These are phyloP conservation scores for Nipponacmea schrenckii DNA, from an alignment of 2,888 invertebrate species.

Conservation along the genomic window DNA sequence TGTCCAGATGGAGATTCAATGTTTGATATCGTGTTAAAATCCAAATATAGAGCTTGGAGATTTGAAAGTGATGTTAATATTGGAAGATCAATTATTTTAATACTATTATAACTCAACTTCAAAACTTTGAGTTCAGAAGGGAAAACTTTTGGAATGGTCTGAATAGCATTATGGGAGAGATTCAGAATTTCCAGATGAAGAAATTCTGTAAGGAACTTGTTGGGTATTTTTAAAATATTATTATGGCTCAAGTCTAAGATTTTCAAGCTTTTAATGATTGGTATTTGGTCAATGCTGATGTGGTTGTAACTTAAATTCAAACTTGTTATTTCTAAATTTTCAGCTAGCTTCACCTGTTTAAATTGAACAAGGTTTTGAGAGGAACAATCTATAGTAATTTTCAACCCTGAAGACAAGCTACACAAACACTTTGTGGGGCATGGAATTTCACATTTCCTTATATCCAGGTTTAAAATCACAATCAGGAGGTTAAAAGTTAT, in stretches of 20 bases:
- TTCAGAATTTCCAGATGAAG: conserved; percentile 21
- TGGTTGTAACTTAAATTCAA: too few species aligned
- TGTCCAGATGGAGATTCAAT: neutral
- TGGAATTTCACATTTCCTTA: too few species aligned
- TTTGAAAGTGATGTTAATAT: conserved; percentile 10
- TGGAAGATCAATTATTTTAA: conserved; percentile 15
- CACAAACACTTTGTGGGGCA: neutral
- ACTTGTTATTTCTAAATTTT: too few species aligned
- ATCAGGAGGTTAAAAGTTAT: too few species aligned
- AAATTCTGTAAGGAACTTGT: conserved; percentile 3
- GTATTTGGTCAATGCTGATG: too few species aligned
- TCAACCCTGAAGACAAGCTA: neutral
- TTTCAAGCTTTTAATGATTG: conserved; percentile 6
- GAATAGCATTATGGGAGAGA: conserved; percentile 31
- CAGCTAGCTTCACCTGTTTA: too few species aligned
- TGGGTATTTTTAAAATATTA: conserved; percentile 13
- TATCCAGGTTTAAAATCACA: too few species aligned
- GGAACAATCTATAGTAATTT: neutral
- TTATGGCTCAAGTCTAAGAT: conserved; percentile 26
- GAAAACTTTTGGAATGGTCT: conserved; percentile 15
- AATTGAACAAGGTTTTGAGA: neutral
- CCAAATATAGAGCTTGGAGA: conserved; percentile 16
- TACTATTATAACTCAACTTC: conserved; percentile 19
- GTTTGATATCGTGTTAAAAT: conserved; percentile 15
- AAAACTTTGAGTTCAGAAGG: conserved; percentile 20